Evolutionary conservation across 2,113 vertebrate species (phyloP).

Genomic region (Lutjanus erythropterus): DNA sequence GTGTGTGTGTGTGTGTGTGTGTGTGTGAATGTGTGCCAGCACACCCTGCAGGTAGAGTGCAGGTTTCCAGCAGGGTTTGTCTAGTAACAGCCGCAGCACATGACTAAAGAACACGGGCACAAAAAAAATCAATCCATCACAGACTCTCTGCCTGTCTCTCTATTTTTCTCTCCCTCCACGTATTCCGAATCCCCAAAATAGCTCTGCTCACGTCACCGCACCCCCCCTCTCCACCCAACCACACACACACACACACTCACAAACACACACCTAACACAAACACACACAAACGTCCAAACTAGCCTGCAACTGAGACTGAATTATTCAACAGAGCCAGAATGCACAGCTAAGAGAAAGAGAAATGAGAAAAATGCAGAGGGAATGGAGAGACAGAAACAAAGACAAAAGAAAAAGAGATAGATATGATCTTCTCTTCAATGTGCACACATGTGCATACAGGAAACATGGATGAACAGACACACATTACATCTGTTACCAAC

Average conservation of each 20-base stretch:
- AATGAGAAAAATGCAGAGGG: constrained; percentile 49
- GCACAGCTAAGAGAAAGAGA: constrained; percentile 61
- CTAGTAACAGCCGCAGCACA: constrained; percentile 69
- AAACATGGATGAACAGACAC: not conserved
- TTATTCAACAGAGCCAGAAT: constrained; percentile 73
- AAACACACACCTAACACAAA: constrained; percentile 9
- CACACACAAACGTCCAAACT: constrained; percentile 36
- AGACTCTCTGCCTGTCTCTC: constrained; percentile 51
- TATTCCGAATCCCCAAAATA: constrained; percentile 74
- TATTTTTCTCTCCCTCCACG: constrained; percentile 58
- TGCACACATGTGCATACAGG: not conserved
- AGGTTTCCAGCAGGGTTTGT: constrained; percentile 60
- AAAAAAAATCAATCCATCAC: constrained; percentile 75
- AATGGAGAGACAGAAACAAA: constrained; percentile 1
- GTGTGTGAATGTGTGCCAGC: constrained; percentile 44
- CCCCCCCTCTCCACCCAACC: no score
- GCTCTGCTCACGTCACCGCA: constrained; percentile 59
- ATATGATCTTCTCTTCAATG: not conserved
- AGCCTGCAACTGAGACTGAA: constrained; percentile 70
- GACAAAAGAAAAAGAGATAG: constrained; percentile 11
- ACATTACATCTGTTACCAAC: not conserved
- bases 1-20: constrained; percentile 9
- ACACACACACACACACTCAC: not conserved
- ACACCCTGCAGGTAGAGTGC: constrained; percentile 59
- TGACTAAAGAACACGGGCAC: constrained; percentile 61